Evolutionary conservation across 2,888 invertebrate species (phyloP).

Genomic region (Athripsodes cinereus): DNA sequence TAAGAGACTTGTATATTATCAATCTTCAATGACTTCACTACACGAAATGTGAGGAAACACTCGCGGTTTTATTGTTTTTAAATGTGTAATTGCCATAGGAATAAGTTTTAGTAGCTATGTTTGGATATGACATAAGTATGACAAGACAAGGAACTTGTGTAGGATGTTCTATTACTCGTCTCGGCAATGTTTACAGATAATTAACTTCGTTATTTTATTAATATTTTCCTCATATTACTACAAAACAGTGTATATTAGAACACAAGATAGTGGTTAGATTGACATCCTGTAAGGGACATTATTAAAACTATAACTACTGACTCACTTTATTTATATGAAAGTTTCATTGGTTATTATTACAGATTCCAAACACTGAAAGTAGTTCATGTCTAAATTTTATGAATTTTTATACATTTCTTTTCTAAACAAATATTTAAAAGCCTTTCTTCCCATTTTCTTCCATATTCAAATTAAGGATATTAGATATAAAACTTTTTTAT

Average conservation of each 20-base stretch:
- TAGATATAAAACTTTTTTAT: no score
- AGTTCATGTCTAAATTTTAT: no score
- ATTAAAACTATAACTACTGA: no score
- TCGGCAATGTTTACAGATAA: not conserved
- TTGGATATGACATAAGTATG: slow-evolving; percentile 2
- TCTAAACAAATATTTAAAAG: no score
- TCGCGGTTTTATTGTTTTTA: not conserved
- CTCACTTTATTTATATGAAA: no score
- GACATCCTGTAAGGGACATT: no score
- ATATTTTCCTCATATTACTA: not conserved
- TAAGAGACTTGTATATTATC: not conserved
- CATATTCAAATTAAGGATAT: no score
- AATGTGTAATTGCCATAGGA: not conserved
- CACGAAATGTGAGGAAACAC: not conserved
- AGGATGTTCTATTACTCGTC: not conserved
- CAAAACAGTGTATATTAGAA: not conserved
- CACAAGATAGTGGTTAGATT: not conserved
- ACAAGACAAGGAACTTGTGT: slow-evolving; percentile 4
- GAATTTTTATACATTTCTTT: no score
- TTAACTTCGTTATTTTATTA: not conserved
- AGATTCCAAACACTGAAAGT: no score
- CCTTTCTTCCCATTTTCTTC: no score
- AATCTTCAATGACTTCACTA: not conserved
- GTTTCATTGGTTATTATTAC: no score
- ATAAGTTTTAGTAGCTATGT: slow-evolving; percentile 1